A percentile compares a stretch with the other conserved stretches of the same genome.
Conservation (phyloP, 1,140 invertebrate genomes). For the Euwallacea fornicatus region DNA sequence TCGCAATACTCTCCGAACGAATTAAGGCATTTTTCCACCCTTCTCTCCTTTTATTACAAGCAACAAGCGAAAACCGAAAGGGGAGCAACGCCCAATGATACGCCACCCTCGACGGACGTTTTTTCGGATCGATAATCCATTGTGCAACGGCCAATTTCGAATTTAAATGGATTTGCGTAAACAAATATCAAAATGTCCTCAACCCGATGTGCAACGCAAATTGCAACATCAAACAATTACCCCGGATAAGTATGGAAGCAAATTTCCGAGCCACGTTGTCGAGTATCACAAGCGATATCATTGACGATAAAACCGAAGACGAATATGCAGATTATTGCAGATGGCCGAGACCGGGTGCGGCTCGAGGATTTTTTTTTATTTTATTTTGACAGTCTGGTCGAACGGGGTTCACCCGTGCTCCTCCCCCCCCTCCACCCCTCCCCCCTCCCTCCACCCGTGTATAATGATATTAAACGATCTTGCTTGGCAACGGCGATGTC, state of each 20-base stretch:
- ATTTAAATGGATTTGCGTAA: neutral
- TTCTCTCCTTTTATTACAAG: no score
- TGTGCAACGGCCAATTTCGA: no score
- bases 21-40: no score
- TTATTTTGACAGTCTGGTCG: conserved; percentile 17
- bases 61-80: no score
- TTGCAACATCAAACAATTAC: neutral
- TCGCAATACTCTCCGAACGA: neutral
- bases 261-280: conserved; percentile 9
- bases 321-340: conserved; percentile 4
- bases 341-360: conserved; percentile 9
- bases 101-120: no score
- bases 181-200: neutral
- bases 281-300: neutral
- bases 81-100: no score
- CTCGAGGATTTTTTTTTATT: neutral
- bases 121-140: no score
- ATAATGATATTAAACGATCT: conserved; percentile 18
- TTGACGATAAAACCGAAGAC: conserved; percentile 11
- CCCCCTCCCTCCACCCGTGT: no score
- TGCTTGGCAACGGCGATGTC: conserved; percentile 8
- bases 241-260: neutral
- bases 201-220: neutral
- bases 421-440: no score
- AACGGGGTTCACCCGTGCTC: neutral